Percentiles rank a stretch among this genome's conserved stretches.
Evolutionary conservation across 1,140 invertebrate species (phyloP).

Genomic region (Neodiprion fabricii): DNA sequence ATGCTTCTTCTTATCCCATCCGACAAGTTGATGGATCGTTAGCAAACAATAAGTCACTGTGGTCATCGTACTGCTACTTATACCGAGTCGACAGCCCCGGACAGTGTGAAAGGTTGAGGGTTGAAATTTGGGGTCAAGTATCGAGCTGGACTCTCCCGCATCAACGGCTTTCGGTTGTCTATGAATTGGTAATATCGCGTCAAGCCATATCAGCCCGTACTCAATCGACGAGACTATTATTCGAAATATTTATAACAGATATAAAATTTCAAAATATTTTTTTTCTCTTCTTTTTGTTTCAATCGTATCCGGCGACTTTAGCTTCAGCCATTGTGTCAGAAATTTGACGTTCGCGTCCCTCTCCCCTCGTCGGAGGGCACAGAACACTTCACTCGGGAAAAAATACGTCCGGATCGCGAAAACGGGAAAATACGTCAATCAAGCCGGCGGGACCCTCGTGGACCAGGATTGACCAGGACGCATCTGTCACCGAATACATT

Average conservation of each 20-base stretch:
- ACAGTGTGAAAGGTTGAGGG: neutral
- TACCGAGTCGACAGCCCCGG: too few relatives aligned
- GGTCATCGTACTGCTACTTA: conserved; percentile 31
- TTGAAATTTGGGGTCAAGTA: neutral
- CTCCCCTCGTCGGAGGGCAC: neutral
- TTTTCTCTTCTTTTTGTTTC: too few relatives aligned
- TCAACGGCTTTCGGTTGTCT: too few relatives aligned
- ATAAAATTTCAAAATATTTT: neutral
- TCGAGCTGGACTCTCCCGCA: too few relatives aligned
- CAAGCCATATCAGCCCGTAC: neutral
- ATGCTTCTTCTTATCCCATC: conserved; percentile 26
- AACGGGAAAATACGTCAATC: conserved; percentile 1
- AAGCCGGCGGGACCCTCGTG: neutral
- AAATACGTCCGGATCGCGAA: neutral
- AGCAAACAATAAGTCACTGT: conserved; percentile 37
- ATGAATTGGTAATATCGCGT: neutral
- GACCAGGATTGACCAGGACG: neutral
- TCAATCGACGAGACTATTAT: neutral
- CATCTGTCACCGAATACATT: conserved; percentile 1
- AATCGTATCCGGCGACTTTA: neutral
- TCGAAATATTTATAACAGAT: neutral
- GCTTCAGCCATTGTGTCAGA: neutral
- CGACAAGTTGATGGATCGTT: conserved; percentile 37
- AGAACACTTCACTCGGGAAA: neutral
- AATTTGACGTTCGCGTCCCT: neutral